Evolutionary conservation across 2,113 vertebrate species (phyloP).

Genomic region (Excalfactoria chinensis): DNA sequence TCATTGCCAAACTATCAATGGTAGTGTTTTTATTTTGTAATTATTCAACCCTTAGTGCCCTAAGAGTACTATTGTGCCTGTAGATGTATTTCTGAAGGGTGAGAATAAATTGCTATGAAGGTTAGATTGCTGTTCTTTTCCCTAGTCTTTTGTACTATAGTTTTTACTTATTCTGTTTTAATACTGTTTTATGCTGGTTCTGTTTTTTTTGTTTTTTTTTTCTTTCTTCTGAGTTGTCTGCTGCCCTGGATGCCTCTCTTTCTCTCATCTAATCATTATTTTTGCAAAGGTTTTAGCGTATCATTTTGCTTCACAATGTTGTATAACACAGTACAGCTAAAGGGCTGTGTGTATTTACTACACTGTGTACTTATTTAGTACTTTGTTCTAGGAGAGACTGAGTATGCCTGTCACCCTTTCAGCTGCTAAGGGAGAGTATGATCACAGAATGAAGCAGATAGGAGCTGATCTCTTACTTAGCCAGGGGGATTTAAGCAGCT

Average conservation of each 20-base stretch:
- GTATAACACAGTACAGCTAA: not conserved
- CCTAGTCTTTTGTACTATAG: not conserved
- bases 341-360: not conserved
- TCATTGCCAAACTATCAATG: not conserved
- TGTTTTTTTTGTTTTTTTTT: not conserved
- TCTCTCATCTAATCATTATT: not conserved
- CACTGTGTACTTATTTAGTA: not conserved
- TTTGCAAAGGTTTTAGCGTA: not conserved
- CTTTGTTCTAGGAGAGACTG: not conserved
- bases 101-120: not conserved
- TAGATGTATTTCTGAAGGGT: not conserved
- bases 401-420: not conserved
- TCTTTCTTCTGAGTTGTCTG: not conserved
- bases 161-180: not conserved
- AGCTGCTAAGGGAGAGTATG: not conserved
- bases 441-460: not conserved
- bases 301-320: not conserved
- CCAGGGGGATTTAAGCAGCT: not conserved
- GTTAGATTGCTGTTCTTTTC: not conserved
- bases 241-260: not conserved
- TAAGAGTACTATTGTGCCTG: not conserved
- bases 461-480: not conserved
- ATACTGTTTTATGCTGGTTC: not conserved
- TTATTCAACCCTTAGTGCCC: rapidly evolving
- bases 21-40: not conserved